Evolutionary conservation across 2,888 invertebrate genomes (phyloP).

Genomic region (Caenorhabditis sulstoni): DNA sequence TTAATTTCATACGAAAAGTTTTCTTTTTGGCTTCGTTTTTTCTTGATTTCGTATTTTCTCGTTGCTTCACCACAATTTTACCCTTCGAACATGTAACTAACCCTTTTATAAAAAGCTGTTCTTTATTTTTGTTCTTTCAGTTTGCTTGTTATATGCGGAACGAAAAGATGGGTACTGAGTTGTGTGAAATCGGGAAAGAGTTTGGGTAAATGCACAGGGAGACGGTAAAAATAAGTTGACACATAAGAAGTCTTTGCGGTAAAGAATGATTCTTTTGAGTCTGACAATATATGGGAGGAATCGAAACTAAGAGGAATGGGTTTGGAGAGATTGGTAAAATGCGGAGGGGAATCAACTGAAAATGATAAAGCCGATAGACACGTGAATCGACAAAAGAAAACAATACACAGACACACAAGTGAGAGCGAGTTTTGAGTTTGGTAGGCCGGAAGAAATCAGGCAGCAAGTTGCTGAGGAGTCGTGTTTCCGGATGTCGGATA

Average conservation of each 20-base stretch:
- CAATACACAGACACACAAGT: constrained; percentile 22
- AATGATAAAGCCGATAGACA: constrained; percentile 51
- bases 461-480: constrained; percentile 46
- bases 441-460: constrained; percentile 2
- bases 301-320: constrained; percentile 12
- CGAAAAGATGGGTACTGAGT: constrained; percentile 4
- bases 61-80: constrained; percentile 2
- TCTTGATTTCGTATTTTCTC: not conserved
- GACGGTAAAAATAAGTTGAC: constrained; percentile 1
- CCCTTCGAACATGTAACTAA: not conserved
- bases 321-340: not conserved
- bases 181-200: constrained; percentile 16
- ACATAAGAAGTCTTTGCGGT: constrained; percentile 26
- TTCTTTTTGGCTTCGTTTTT: constrained; percentile 37
- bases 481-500: constrained; percentile 26
- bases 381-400: constrained; percentile 50
- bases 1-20: constrained; percentile 45
- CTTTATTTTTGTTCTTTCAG: constrained; percentile 18
- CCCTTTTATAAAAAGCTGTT: constrained; percentile 37
- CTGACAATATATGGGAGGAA: constrained; percentile 3
- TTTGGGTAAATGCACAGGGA: constrained; percentile 37
- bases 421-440: constrained; percentile 13
- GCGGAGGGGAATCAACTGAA: constrained; percentile 37
- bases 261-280: constrained; percentile 43
- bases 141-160: constrained; percentile 18